A percentile compares a stretch with the other conserved stretches of the same genome.
Evolutionary conservation across 2,113 vertebrate species (phyloP).

Genomic region (Nansenia antarctica): DNA sequence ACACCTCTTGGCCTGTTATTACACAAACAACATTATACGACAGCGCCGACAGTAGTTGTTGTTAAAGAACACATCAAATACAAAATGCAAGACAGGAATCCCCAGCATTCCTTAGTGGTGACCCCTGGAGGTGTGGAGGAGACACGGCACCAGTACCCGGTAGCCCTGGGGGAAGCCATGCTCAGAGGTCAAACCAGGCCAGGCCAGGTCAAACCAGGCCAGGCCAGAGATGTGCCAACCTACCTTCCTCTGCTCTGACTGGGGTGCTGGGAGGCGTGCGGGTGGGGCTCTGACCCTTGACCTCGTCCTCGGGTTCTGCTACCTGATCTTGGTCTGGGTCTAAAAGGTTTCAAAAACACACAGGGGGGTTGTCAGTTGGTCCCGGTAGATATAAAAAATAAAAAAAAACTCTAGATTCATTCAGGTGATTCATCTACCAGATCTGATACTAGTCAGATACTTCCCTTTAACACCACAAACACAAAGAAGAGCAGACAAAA

Average conservation of each 20-base stretch:
- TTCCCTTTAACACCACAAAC: neutral
- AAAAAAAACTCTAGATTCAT: neutral
- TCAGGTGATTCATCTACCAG: neutral
- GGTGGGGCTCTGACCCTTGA: slow-evolving; percentile 76
- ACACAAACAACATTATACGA: slow-evolving; percentile 55
- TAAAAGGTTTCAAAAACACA: neutral
- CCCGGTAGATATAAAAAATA: neutral
- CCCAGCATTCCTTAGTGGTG: slow-evolving; percentile 27
- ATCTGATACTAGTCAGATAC: neutral
- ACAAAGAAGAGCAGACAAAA: neutral
- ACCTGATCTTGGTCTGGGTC: slow-evolving; percentile 61
- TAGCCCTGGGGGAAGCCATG: slow-evolving; percentile 50
- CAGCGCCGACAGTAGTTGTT: slow-evolving; percentile 55
- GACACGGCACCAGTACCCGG: slow-evolving; percentile 7
- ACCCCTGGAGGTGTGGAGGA: slow-evolving; percentile 19
- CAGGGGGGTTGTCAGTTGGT: neutral
- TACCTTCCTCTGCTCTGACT: slow-evolving; percentile 90
- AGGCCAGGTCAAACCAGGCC: neutral
- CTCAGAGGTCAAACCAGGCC: slow-evolving; percentile 24
- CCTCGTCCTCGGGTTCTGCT: slow-evolving; percentile 73
- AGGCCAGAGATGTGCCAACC: slow-evolving; percentile 35
- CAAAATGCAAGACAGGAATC: slow-evolving; percentile 43
- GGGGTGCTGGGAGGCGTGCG: slow-evolving; percentile 90
- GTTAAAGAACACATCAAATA: slow-evolving; percentile 63
- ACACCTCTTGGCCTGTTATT: slow-evolving; percentile 79